A percentile compares a stretch with the other conserved stretches of the same genome.
These are phyloP conservation scores for fruit fly (Drosophila melanogaster) DNA, from an alignment of 1,140 invertebrate genomes.

Conservation along the genomic window Release_6_plus_ISO1_MT NT_033779.5:1043501-1044000, in stretches of 20 bases:
- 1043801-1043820: too few species aligned
- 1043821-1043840: neutral
- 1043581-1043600: neutral
- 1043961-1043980: conserved; percentile 45
- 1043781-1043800: too few species aligned
- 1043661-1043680: conserved; percentile 24
- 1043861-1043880: conserved; percentile 49
- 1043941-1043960: conserved; percentile 45
- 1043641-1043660: conserved; percentile 70
- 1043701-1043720: neutral
- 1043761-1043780: too few species aligned
- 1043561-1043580: too few species aligned
- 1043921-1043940: conserved; percentile 7
- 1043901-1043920: conserved; percentile 24
- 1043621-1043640: conserved; percentile 56
- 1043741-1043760: neutral
- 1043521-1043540: conserved; percentile 23
- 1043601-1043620: neutral
- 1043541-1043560: conserved; percentile 3
- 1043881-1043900: conserved; percentile 29
- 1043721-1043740: neutral
- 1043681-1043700: conserved; percentile 1
- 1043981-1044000: conserved; percentile 20
- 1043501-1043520: conserved; percentile 43
- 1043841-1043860: conserved; percentile 1